These are phyloP conservation scores for Eupithecia subumbrata DNA, from an alignment of 2,888 invertebrate genomes.

Conservation along the genomic window DNA sequence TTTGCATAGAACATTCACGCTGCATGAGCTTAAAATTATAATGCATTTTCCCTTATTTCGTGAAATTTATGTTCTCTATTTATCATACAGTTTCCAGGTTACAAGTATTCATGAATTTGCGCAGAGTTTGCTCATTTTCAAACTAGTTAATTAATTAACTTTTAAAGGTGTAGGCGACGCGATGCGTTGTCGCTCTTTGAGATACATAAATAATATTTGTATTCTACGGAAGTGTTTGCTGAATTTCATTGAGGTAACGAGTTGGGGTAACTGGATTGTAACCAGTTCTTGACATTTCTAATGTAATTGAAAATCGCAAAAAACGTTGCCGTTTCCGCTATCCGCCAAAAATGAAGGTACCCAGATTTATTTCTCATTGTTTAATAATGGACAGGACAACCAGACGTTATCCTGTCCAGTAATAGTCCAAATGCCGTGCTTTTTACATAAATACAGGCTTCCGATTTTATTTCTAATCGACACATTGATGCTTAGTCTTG, in stretches of 20 bases:
- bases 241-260: neutral
- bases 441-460: too few species aligned
- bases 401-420: too few species aligned
- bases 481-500: too few species aligned
- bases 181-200: neutral
- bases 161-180: neutral
- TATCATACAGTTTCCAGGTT: constrained; percentile 18
- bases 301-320: too few species aligned
- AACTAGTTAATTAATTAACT: neutral
- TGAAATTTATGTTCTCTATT: constrained; percentile 18
- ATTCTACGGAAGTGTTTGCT: neutral
- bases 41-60: constrained; percentile 20
- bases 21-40: constrained; percentile 12
- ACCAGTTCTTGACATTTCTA: too few species aligned
- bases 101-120: constrained; percentile 22
- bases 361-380: too few species aligned
- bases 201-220: neutral
- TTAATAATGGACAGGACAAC: too few species aligned
- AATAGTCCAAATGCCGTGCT: too few species aligned
- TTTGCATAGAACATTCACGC: constrained; percentile 5
- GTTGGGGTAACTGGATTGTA: neutral
- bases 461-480: too few species aligned
- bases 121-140: neutral
- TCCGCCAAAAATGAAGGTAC: too few species aligned
- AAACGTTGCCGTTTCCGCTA: too few species aligned